Evolutionary conservation across 2,113 vertebrate genomes (phyloP), one percentile per base, ranked within the genome.

Genomic region (Oophaga pumilio): DNA sequence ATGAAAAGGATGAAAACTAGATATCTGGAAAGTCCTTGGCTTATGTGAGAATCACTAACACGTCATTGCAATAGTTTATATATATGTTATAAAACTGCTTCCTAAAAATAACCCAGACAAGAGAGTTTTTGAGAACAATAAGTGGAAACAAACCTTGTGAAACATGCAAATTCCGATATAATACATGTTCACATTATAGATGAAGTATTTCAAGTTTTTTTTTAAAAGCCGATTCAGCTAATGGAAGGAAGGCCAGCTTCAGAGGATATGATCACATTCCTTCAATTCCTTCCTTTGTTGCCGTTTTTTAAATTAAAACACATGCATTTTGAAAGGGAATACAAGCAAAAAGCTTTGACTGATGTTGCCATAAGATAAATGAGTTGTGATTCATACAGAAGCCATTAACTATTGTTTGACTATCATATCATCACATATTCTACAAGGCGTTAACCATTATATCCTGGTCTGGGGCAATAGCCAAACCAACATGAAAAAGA

Each of bases 331-430:
- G 92, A 94, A 95, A 94, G 92, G 91, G 91, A 93, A 93, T 92
- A 92, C 93, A 90, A 20, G 89, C 90, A 88, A 89, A 92, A 88
- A 92, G 91, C 92, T 92, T 82, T 89, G 57, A 89, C 90, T 86
- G 91, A 91, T 90, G 90, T 93, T 94, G 92, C 89, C 93, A 91
- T 91, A 82, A 62, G 93, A 92, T 90, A 89, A 90, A 90, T 90
- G 93, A 93, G 93, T 92, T 89, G 85, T 92, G 85, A 91, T 92
- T 93, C 93, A 93, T 92, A 91, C 93, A 93, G 94, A 94, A 93
- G 91, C 92, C 90, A 93, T 94, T 93, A 93, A 93, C 94, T 90
- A 94, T 93, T 93, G 94, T 94, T 94, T 93, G 93, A 93, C 94
- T 91, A 94, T 93, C 93, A 94, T 93, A 94, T 94, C 95, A 90